Base-by-base conservation (phyloP, 2,113 vertebrate species). In the Delphinapterus leucas region DNA sequence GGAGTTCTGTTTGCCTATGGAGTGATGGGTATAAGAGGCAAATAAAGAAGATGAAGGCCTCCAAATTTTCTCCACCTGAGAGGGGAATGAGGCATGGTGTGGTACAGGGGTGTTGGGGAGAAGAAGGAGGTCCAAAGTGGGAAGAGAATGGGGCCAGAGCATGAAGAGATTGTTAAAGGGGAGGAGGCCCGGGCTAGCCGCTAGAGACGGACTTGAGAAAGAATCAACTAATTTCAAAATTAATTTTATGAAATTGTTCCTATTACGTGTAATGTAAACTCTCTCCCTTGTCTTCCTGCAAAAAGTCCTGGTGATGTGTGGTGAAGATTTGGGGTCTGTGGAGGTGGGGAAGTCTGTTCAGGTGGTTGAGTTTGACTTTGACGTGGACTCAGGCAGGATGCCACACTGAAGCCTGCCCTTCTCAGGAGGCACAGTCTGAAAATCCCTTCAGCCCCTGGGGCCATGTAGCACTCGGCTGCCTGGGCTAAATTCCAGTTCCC, bases 401-500 rank as follows among this genome's bases (percentile, higher is more conserved):
- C 5, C 28, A 8, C 20, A 0, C 0, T 10, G 44, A 15, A 21
- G 11, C 38, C 55, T 53, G 31, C 8, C 4, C 3, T 3, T 74
- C 26, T 49, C 26, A 13, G 71, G 44, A 38, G 1, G 47, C 1
- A 0, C 1, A 14, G 18, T 14, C 3, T 17, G 5, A 49, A 65
- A 31, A 28, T 14, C 6, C 4, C 11, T n/a, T 47, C 26, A n/a
- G 53, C n/a, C 47, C 76, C 33, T 61, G 14, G 17, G 49, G 2
- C 9, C 60, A 31, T 38, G 2, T 13, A 5, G 58, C 12, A 3
- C 23, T n/a, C 1, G 0, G 13, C 4, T 49, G 58, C 3, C 60
- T 33, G 49, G 26, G 10, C 70, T 76, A 38, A 28, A 63, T 31
- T 70, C 36, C 18, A 1, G 1, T 9, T 44, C 38, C 9, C 12